Percentiles rank a stretch among this genome's conserved stretches.
These are phyloP conservation scores for Orussus abietinus DNA, from an alignment of 1,140 invertebrate genomes.

Conservation along the genomic window DNA sequence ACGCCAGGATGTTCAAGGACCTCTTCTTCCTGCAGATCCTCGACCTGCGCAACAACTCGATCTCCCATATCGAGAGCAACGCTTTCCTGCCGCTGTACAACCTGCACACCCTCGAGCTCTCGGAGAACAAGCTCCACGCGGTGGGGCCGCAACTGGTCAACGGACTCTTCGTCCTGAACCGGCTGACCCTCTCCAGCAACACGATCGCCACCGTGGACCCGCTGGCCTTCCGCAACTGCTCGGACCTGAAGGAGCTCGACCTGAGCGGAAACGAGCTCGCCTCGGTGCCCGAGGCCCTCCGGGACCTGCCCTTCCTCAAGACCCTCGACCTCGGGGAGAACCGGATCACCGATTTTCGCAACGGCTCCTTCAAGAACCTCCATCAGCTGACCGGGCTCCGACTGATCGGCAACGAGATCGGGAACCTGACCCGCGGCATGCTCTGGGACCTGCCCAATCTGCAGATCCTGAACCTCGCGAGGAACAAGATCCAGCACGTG, in stretches of 20 bases:
- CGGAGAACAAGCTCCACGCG: constrained; percentile 77
- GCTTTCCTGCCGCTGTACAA: constrained; percentile 83
- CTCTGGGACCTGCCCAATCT: constrained; percentile 78
- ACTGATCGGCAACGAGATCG: constrained; percentile 81
- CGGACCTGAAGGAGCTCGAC: constrained; percentile 85
- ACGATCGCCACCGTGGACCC: constrained; percentile 73
- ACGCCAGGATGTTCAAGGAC: constrained; percentile 81
- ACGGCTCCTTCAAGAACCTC: constrained; percentile 78
- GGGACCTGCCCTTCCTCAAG: constrained; percentile 77
- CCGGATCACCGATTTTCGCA: constrained; percentile 73
- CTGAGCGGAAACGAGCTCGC: constrained; percentile 79
- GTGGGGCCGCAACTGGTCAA: constrained; percentile 80
- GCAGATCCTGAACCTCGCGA: constrained; percentile 80
- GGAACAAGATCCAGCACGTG: constrained; percentile 81
- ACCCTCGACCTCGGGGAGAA: constrained; percentile 86
- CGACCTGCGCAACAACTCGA: constrained; percentile 81
- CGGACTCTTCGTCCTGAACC: constrained; percentile 77
- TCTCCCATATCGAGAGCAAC: constrained; percentile 81
- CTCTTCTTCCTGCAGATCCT: constrained; percentile 83
- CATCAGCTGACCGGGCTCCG: constrained; percentile 80
- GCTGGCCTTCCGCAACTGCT: constrained; percentile 86
- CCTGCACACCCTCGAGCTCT: constrained; percentile 79
- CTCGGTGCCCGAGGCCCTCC: constrained; percentile 76
- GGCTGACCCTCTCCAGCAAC: constrained; percentile 82
- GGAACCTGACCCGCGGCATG: constrained; percentile 79